phyloP scores from a whole-genome alignment of 2,113 vertebrate species.

The Syrmaticus mikado region DNA sequence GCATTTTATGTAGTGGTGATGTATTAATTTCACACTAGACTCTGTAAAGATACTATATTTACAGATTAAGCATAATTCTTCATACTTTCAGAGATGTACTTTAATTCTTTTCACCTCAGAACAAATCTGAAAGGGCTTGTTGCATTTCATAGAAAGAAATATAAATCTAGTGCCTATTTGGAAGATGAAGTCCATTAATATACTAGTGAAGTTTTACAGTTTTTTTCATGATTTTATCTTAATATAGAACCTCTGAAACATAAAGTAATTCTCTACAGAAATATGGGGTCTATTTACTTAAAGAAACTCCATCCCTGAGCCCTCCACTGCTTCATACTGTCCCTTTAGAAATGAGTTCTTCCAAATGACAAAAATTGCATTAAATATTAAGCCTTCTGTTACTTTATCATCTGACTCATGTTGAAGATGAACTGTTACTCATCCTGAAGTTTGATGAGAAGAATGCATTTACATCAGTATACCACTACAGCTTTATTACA shows the following conservation, averaged over 20 bases:
- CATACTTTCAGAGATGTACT: slow-evolving; percentile 17
- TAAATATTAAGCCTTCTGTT: background rate
- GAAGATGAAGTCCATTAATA: slow-evolving; percentile 4
- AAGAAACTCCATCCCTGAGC: background rate
- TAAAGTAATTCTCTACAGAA: background rate
- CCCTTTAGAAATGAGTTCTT: background rate
- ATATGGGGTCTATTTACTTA: background rate
- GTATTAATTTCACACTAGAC: slow-evolving; percentile 62
- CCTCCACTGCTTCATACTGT: background rate
- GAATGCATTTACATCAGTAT: background rate
- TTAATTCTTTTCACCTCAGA: slow-evolving; percentile 27
- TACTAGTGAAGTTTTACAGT: background rate
- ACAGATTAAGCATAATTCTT: slow-evolving; percentile 41
- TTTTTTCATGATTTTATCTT: background rate
- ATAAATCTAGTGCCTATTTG: slow-evolving; percentile 14
- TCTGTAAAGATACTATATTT: slow-evolving; percentile 35
- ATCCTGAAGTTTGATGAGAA: background rate
- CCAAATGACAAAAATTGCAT: background rate
- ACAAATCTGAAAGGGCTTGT: slow-evolving; percentile 20
- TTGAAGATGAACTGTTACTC: background rate
- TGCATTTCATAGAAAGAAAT: slow-evolving; percentile 2
- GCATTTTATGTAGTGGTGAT: slow-evolving; percentile 11
- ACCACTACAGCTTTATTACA: background rate
- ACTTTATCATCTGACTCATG: background rate
- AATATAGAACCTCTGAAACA: background rate